A percentile compares a stretch with the other conserved stretches of the same genome.
Conservation (phyloP, 2,113 vertebrate genomes). For the Sisor rabdophorus region DNA sequence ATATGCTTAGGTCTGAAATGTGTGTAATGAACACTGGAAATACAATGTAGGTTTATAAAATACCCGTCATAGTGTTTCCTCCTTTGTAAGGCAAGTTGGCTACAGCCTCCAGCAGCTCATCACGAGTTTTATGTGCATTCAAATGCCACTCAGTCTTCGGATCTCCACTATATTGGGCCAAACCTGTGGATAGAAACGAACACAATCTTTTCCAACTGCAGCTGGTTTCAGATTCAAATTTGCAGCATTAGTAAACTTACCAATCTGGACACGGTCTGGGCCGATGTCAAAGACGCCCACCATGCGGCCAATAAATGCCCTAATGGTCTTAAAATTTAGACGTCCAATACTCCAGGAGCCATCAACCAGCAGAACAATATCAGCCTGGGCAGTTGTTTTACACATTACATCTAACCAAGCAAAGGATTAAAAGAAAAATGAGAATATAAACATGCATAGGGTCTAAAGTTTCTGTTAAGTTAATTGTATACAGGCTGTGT, state of each 20-base stretch:
- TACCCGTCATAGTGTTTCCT: conserved; percentile 96
- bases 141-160: conserved; percentile 96
- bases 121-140: conserved; percentile 78
- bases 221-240: background rate
- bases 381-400: conserved; percentile 87
- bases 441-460: conserved; percentile 22
- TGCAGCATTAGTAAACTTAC: conserved; percentile 66
- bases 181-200: conserved; percentile 66
- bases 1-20: too few species aligned
- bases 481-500: background rate
- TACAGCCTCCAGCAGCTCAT: conserved; percentile 83
- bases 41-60: background rate
- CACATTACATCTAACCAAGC: conserved; percentile 78
- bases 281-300: conserved; percentile 95
- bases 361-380: conserved; percentile 92
- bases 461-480: background rate
- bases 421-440: conserved; percentile 48
- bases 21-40: background rate
- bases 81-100: conserved; percentile 93
- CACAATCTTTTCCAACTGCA: background rate
- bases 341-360: conserved; percentile 97
- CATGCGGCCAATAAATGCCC: conserved; percentile 86
- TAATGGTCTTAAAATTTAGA: conserved; percentile 91
- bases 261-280: conserved; percentile 90
- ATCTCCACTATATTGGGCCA: conserved; percentile 96